Evolutionary conservation across 1,140 invertebrate genomes (phyloP).

Genomic region (Paramacrobiotus metropolitanus): DNA sequence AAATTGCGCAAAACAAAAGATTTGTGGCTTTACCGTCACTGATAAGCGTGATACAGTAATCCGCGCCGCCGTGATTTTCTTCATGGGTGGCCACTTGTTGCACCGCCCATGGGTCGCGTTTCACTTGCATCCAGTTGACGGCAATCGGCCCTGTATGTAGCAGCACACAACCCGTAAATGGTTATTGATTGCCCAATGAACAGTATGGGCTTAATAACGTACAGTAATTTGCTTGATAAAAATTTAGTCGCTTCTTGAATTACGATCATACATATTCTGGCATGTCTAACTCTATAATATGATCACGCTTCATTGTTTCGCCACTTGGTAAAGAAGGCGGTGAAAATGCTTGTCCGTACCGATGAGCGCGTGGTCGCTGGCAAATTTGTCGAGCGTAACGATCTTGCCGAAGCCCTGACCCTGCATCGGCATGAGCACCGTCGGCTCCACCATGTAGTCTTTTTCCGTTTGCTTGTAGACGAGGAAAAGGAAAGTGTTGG

Average conservation of each 20-base stretch:
- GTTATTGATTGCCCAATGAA: too few species aligned
- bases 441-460: not conserved
- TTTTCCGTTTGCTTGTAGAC: not conserved
- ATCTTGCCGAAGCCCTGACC: not conserved
- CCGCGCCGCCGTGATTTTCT: not conserved
- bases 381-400: not conserved
- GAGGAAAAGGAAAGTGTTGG: not conserved
- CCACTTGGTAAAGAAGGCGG: too few species aligned
- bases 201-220: too few species aligned
- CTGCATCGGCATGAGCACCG: not conserved
- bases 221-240: too few species aligned
- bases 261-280: too few species aligned
- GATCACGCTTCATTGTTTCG: too few species aligned
- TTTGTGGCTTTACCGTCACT: not conserved
- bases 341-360: not conserved
- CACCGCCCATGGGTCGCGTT: not conserved
- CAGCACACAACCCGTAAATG: too few species aligned
- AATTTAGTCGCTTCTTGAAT: not conserved
- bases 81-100: not conserved
- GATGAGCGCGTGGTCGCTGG: not conserved
- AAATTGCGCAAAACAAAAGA: not conserved
- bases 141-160: not conserved
- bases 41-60: not conserved
- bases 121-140: not conserved
- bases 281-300: too few species aligned